phyloP scores from a whole-genome alignment of 2,113 vertebrate species.

The Numida meleagris region DNA sequence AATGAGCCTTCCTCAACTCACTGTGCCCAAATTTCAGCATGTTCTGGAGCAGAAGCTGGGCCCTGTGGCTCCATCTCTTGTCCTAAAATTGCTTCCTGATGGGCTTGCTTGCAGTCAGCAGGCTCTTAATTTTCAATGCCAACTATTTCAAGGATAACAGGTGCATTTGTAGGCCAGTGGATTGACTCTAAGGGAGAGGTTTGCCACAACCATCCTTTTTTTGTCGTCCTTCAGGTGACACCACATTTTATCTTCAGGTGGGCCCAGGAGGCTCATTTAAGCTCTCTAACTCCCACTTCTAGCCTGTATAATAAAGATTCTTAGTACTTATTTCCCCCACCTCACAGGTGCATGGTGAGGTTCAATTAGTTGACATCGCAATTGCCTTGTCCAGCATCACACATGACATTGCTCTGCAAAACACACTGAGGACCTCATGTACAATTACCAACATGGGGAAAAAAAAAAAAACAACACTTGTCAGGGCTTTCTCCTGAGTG shows the following conservation, averaged over 20 bases:
- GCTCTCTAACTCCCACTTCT: background rate
- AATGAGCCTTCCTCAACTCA: background rate
- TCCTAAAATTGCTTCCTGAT: background rate
- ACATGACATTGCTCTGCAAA: background rate
- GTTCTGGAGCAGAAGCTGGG: background rate
- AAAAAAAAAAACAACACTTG: background rate
- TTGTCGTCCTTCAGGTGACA: background rate
- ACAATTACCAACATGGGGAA: background rate
- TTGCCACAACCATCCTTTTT: background rate
- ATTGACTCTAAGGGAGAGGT: background rate
- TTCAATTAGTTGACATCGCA: background rate
- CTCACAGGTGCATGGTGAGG: background rate
- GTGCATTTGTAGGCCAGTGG: background rate
- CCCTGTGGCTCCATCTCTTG: background rate
- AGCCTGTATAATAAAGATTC: background rate
- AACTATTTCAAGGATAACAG: rapidly evolving
- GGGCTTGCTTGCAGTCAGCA: background rate
- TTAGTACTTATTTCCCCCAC: background rate
- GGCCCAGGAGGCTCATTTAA: background rate
- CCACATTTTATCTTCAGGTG: background rate
- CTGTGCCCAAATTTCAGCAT: background rate
- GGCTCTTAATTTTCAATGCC: background rate
- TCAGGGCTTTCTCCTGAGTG: background rate
- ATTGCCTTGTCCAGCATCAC: background rate
- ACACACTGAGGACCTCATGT: background rate